phyloP scores from a whole-genome alignment of 2,888 invertebrate species.

The Drosophila phalerata region DNA sequence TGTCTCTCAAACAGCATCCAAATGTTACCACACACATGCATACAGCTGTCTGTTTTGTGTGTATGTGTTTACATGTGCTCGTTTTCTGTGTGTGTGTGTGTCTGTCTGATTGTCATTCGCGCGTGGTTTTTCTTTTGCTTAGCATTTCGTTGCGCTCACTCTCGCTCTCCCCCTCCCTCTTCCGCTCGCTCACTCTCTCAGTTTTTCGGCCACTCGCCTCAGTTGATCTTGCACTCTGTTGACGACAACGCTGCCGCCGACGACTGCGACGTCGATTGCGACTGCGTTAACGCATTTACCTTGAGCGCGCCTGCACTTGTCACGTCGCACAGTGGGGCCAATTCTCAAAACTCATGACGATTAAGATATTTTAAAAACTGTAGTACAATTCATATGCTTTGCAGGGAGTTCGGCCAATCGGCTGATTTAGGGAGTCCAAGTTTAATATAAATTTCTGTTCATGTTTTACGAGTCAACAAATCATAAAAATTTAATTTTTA shows the following conservation, averaged over 20 bases:
- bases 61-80: background rate
- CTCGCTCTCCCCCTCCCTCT: constrained; percentile 10
- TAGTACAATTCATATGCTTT: too few relatives aligned
- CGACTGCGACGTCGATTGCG: constrained; percentile 28
- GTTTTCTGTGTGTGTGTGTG: constrained; percentile 21
- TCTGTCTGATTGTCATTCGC: constrained; percentile 65
- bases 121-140: constrained; percentile 62
- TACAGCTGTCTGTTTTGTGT: background rate
- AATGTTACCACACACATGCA: constrained; percentile 13
- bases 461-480: too few relatives aligned
- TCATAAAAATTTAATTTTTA: too few relatives aligned
- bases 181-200: constrained; percentile 23
- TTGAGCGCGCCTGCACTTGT: constrained; percentile 77
- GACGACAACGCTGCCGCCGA: constrained; percentile 5
- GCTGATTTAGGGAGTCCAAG: too few relatives aligned
- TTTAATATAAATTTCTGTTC: too few relatives aligned
- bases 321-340: constrained; percentile 18
- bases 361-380: too few relatives aligned
- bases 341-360: too few relatives aligned
- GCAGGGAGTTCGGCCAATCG: too few relatives aligned
- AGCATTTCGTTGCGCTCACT: constrained; percentile 29
- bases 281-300: constrained; percentile 62
- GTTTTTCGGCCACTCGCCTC: constrained; percentile 58
- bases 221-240: constrained; percentile 71
- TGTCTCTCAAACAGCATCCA: constrained; percentile 50